A percentile compares a stretch with the other conserved stretches of the same genome.
phyloP scores from a whole-genome alignment of 2,888 invertebrate species.

The Athalia rosae region DNA sequence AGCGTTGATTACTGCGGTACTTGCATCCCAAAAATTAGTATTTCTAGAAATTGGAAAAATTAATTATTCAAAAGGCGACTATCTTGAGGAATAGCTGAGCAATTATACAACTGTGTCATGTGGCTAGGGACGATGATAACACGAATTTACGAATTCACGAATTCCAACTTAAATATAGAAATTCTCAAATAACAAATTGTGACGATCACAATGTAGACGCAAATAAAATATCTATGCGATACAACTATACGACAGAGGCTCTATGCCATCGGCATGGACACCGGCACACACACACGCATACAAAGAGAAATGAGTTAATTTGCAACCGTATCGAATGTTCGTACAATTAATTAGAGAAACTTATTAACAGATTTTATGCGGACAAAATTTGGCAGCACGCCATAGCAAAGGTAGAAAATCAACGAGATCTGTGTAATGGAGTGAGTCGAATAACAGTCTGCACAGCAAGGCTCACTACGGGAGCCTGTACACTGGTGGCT shows the following conservation, averaged over 20 bases:
- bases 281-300: neutral
- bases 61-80: neutral
- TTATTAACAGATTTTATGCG: conserved; percentile 60
- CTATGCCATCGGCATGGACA: neutral
- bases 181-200: conserved; percentile 17
- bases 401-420: conserved; percentile 66
- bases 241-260: neutral
- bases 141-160: neutral
- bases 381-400: conserved; percentile 64
- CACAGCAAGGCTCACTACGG: conserved; percentile 65
- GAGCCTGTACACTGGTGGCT: conserved; percentile 68
- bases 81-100: neutral
- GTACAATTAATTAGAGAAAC: conserved; percentile 43
- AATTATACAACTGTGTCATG: neutral
- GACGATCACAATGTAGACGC: neutral
- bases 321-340: neutral
- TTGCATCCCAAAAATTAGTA: neutral
- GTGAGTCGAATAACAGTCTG: conserved; percentile 64
- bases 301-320: neutral
- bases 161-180: conserved; percentile 40
- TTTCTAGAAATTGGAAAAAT: conserved; percentile 1
- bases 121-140: too few relatives aligned
- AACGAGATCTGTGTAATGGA: conserved; percentile 64
- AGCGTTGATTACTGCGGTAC: neutral
- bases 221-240: neutral